Base-by-base conservation (phyloP, 2,113 vertebrate genomes). In the Hippocampus barbouri region DNA sequence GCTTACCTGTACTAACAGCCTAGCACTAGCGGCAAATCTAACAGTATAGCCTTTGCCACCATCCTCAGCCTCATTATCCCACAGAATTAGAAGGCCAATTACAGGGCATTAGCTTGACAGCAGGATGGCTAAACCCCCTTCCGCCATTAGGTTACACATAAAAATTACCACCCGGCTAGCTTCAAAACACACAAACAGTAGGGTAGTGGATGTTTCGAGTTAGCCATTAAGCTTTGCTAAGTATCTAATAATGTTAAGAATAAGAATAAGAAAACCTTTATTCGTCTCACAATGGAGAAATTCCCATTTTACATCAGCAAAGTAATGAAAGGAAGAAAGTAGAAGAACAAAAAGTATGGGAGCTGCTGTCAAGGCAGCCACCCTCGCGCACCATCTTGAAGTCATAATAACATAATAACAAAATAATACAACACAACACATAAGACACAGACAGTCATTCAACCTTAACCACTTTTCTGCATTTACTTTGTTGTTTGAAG, bases 61-160 rank as follows among this genome's bases (percentile, higher is more conserved):
- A 18, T 75, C 70, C 72, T 60, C 47, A 67, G 71, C 74, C 83
- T 88, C 80, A 88, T 87, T 89, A 89, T 86, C 73, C 69, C 69
- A 2, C 72, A 71, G 66, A 68, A 87, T 86, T 84, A 83, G 68
- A 81, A 66, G 81, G 75, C 75, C 85, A 89, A 89, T 90, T 89
- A 87, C 61, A 68, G 66, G 79, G 67, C 75, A 82, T 89, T 88
- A 86, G 75, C 73, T 74, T 73, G 82, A 83, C 78, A 79, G 77
- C 71, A 67, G 80, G 81, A 63, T 38, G 53, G 70, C 69, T 11
- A 70, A 67, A 80, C 72, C 72, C 74, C 63, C 34, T 43, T 66
- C 60, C 43, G 8, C 57, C 56, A 78, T 70, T 66, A 75, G 71
- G 72, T 72, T 77, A 71, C 70, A 74, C 70, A 71, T 68, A 73